Conservation (phyloP, 2,888 invertebrate genomes). For the Amaurobius ferox region DNA sequence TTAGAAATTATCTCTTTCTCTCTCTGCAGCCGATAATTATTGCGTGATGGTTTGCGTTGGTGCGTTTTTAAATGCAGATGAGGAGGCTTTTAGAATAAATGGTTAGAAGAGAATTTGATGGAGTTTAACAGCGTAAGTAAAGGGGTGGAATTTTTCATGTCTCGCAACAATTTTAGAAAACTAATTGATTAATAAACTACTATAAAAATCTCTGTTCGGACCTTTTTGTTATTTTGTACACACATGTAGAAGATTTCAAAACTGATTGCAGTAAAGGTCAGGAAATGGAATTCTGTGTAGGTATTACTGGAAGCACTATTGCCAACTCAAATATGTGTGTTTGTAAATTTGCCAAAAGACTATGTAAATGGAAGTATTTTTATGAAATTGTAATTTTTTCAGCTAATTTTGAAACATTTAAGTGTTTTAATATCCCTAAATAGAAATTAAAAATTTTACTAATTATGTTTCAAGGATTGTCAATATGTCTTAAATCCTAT, state of each 20-base stretch:
- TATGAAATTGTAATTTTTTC: no score
- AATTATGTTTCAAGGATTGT: no score
- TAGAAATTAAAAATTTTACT: no score
- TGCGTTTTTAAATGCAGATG: slow-evolving; percentile 49
- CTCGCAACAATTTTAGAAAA: neutral
- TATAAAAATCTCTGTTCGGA: neutral
- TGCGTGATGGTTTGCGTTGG: slow-evolving; percentile 54
- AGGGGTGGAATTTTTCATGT: neutral
- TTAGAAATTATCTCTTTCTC: slow-evolving; percentile 34
- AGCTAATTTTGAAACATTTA: no score
- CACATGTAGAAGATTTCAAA: neutral
- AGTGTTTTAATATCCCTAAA: no score
- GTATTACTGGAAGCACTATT: no score
- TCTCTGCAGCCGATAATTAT: slow-evolving; percentile 69
- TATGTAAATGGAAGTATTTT: no score
- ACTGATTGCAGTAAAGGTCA: no score
- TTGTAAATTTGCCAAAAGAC: no score
- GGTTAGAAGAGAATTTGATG: neutral
- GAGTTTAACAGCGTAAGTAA: neutral
- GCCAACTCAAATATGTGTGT: no score
- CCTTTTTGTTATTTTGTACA: neutral
- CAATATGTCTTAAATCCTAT: no score
- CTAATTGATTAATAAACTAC: slow-evolving; percentile 1
- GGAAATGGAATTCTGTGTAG: no score
- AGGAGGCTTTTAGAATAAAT: slow-evolving; percentile 29